A percentile compares a stretch with the other conserved stretches of the same genome.
These are phyloP conservation scores for Hypocryptadius cinnamomeus DNA, from an alignment of 2,113 vertebrate species.

Conservation along the genomic window DNA sequence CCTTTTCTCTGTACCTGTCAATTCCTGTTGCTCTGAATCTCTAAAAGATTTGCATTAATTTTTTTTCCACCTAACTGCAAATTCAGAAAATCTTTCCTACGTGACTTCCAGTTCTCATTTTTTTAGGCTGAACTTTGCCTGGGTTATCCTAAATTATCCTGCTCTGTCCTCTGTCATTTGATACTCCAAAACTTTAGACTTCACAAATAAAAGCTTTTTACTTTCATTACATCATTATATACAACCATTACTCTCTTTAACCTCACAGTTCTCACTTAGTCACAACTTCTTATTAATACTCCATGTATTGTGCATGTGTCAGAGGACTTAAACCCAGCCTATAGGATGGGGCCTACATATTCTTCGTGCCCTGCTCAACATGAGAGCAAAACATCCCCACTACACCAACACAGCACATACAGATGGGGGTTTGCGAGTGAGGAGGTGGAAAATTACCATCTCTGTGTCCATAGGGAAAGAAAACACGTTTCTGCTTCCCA, in stretches of 20 bases:
- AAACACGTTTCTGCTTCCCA: not conserved
- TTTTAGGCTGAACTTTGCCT: not conserved
- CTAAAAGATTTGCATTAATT: not conserved
- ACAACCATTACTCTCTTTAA: not conserved
- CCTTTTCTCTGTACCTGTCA: not conserved
- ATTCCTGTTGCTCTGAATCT: not conserved
- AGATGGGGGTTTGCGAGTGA: rapidly evolving
- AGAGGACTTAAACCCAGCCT: not conserved
- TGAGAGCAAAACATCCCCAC: not conserved
- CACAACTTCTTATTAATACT: not conserved
- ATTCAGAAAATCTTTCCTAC: not conserved
- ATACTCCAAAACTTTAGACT: not conserved
- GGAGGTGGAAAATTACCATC: not conserved
- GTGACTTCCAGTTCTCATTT: not conserved
- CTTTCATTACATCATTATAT: not conserved
- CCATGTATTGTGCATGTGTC: not conserved
- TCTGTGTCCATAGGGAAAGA: not conserved
- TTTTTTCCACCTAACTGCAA: not conserved
- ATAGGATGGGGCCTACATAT: not conserved
- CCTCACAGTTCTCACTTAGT: not conserved
- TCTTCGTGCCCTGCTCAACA: not conserved
- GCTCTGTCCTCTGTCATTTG: not conserved
- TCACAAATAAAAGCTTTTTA: not conserved
- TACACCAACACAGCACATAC: not conserved
- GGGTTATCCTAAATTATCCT: not conserved